Conservation (phyloP, 2,888 invertebrate species). For the Sisyra terminalis region DNA sequence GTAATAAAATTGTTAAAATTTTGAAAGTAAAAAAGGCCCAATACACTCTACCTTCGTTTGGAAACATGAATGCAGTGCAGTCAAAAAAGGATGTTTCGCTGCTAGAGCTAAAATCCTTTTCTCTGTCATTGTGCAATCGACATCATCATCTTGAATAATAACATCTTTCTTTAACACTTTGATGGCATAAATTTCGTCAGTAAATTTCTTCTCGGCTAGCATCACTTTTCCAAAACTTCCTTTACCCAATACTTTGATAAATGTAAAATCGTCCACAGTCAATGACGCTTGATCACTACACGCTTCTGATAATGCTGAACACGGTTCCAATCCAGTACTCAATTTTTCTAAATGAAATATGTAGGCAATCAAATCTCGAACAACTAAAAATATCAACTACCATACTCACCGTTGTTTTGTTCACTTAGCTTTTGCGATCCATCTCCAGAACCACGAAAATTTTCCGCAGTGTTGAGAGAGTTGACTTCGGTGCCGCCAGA, state of each 20-base stretch:
- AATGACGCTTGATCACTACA: conserved; percentile 33
- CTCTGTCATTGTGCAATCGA: conserved; percentile 98
- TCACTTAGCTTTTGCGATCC: neutral
- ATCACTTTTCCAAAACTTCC: conserved; percentile 99
- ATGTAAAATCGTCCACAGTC: conserved; percentile 77
- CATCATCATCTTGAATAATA: conserved; percentile 97
- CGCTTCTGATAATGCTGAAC: neutral
- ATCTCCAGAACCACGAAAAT: conserved; percentile 12
- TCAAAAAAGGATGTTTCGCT: conserved; percentile 96
- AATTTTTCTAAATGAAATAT: conserved; percentile 3
- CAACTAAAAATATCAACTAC: neutral
- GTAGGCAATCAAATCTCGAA: neutral
- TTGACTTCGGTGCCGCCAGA: conserved; percentile 19
- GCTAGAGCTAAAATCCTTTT: conserved; percentile 91
- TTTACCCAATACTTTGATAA: conserved; percentile 97
- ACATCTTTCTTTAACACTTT: conserved; percentile 94
- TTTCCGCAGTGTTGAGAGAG: conserved; percentile 16
- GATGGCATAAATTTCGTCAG: conserved; percentile 80
- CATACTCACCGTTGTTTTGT: conserved; percentile 6
- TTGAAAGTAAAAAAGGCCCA: neutral
- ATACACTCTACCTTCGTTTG: conserved; percentile 58
- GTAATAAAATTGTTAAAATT: conserved; percentile 9
- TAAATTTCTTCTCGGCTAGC: conserved; percentile 86
- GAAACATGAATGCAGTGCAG: conserved; percentile 92
- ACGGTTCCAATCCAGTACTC: neutral